These are phyloP conservation scores for Uromys caudimaculatus DNA, from an alignment of 2,797 vertebrate genomes.

Conservation along the genomic window DNA sequence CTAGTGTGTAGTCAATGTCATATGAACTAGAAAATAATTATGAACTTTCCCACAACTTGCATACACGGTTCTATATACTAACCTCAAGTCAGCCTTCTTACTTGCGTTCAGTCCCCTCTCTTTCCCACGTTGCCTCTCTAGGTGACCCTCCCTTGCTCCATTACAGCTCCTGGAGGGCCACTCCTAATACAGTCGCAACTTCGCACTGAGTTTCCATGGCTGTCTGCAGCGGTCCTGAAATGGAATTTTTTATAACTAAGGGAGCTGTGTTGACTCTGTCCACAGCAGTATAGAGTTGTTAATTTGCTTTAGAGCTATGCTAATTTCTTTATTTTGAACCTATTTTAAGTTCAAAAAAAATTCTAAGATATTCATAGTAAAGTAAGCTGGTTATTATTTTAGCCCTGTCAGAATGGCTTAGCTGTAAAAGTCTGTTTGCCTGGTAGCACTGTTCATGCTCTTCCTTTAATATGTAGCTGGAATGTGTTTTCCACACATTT, in stretches of 20 bases:
- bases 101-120: neutral
- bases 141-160: neutral
- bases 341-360: conserved; percentile 22
- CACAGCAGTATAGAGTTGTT: neutral
- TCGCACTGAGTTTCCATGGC: neutral
- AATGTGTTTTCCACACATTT: neutral
- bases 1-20: neutral
- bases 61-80: neutral
- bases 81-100: neutral
- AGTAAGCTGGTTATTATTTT: conserved; percentile 12
- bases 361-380: conserved; percentile 14
- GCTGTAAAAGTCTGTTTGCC: neutral
- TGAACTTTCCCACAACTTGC: neutral
- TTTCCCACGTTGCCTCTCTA: neutral
- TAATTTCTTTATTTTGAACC: neutral
- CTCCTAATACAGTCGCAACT: neutral
- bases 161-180: neutral
- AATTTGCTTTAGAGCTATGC: neutral
- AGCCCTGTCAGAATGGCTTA: neutral
- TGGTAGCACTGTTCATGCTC: neutral
- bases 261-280: neutral
- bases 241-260: neutral
- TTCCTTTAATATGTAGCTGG: neutral
- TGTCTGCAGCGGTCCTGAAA: neutral
- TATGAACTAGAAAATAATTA: conserved; percentile 51